Evolutionary conservation across 2,797 vertebrate genomes (phyloP), one percentile per base, ranked within the genome.

Genomic region (Nasua narica): DNA sequence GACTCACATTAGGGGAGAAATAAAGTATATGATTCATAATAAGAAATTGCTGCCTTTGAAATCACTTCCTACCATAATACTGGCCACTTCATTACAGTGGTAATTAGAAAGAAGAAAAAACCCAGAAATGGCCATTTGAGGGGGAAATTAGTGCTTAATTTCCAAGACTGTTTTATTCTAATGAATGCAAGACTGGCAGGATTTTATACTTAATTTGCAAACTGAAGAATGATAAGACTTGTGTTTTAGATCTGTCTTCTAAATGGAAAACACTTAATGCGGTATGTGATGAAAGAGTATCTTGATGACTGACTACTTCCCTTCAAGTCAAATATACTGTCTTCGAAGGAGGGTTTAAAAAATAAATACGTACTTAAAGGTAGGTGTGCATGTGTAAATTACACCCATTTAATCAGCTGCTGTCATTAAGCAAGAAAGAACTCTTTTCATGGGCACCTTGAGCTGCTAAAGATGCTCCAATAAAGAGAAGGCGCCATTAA

Each of bases 141-240:
- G 90, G 74, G 82, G 90, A 96, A 96, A 97, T 97, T 94, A 97
- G 97, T 90, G 82, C 94, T 95, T 97, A 95, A 97, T 98, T 97
- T 97, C 95, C 92, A 86, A 97, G 96, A 96, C 96, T 91, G 60
- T 93, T 97, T 96, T 94, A 90, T 97, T 98, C 94, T 96, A 97
- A 96, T 95, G 95, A 95, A 95, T 95, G 92, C 78, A 94, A 94
- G 87, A 90, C 95, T 96, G 89, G 92, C 72, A 95, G 92, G 92
- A 97, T 97, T 97, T 92, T 95, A 93, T 95, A 95, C 83, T 97
- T 94, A 88, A 95, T 96, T 88, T 96, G 90, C 92, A 90, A 94
- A 93, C 46, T 29, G 32, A 90, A 95, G 96, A 92, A 91, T 56
- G 82, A 81, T 83, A 81, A 96, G 83, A 32, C 70, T 95, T 40